Evolutionary conservation across 2,113 vertebrate species (phyloP).

Genomic region (Pterocles orientalis): DNA sequence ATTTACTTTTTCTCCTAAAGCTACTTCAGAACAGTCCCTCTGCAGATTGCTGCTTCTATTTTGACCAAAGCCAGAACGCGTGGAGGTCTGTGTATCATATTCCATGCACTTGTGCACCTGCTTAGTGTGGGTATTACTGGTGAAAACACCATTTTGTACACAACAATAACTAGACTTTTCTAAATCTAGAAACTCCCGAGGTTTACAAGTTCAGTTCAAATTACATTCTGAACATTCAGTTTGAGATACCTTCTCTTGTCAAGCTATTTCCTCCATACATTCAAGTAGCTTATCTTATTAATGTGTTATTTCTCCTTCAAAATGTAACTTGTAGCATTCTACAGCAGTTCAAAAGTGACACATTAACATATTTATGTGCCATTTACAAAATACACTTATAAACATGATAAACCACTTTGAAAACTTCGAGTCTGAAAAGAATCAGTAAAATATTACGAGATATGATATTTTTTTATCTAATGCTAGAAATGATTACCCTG

Average conservation of each 20-base stretch:
- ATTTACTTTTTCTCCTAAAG: background rate
- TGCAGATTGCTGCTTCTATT: background rate
- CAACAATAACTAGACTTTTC: background rate
- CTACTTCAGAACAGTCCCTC: background rate
- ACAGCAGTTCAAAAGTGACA: background rate
- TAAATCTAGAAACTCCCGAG: background rate
- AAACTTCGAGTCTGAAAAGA: background rate
- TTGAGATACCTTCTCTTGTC: background rate
- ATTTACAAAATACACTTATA: background rate
- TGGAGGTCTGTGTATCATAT: background rate
- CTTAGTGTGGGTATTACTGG: background rate
- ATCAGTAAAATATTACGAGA: background rate
- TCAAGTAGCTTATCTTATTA: background rate
- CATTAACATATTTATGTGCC: background rate
- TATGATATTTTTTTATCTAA: background rate
- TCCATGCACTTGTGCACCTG: background rate
- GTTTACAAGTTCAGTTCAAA: background rate
- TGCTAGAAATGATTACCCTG: background rate
- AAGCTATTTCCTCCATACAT: background rate
- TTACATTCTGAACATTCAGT: background rate
- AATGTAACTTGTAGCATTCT: background rate
- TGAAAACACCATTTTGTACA: background rate
- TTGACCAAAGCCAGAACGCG: background rate
- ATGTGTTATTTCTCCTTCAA: background rate
- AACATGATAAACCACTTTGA: background rate